Evolutionary conservation across 2,888 invertebrate genomes (phyloP), one percentile per base, ranked within the genome.

Genomic region (Argynnis bischoffii): DNA sequence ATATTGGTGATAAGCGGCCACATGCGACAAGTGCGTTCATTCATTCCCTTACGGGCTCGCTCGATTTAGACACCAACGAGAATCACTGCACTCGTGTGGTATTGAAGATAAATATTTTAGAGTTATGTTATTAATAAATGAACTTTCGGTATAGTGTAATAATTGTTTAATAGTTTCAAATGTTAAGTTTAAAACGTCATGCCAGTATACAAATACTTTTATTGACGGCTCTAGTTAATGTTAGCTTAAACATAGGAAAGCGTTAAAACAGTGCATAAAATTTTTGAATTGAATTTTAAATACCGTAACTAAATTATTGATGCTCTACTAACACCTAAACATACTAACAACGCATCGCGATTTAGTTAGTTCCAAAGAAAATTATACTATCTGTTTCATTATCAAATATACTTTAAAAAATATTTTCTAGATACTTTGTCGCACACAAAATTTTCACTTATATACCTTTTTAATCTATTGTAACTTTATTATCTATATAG

Each of bases 1-100:
- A 73, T 59, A 63, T 68, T 66, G 67, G 74, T 76, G 80, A 80
- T 83, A 83, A 83, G 71, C 67, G 61, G 64, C 74, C 75, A 77
- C 78, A 75, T 77, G 78, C 71, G 83, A 81, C 88, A 86, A 86
- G 85, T 86, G 87, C 86, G 84, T 80, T 77, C 87, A 89, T 88
- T 88, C 86, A 88, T 83, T 78, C 78, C 75, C 71, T 77, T 69
- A 73, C 76, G 74, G 74, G 26, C 59, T 66, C 75, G 73, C 72
- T 74, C 73, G 75, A 83, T 78, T 77, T 78, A 76, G 75, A 76
- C 69, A 77, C 69, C 59, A 72, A 55, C 48, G n/a, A 4, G 69
- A 69, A 64, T 63, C 67, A 64, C 31, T 66, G 55, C 68, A 26
- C 63, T 63, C 69, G 64, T 69, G 66, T 64, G 65, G 65, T 59